Evolutionary conservation across 37 sponge, comb jelly and placozoan genomes (phyloP), one percentile per base, ranked within the genome.

Genomic region (Oscarella lobularis): DNA sequence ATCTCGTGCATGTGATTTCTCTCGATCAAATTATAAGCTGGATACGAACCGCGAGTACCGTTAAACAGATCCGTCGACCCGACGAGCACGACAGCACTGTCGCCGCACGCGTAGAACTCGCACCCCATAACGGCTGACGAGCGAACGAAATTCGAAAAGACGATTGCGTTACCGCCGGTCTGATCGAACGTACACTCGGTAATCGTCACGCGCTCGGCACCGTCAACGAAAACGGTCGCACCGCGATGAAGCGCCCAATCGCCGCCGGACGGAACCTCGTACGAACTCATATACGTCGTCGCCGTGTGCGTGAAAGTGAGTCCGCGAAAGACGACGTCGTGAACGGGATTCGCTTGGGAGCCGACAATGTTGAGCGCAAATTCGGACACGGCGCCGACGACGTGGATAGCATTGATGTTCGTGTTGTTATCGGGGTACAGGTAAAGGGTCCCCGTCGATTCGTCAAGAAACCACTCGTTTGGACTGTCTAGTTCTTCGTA

Each of bases 51-150:
- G 33, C 38, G 33, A 27, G 80, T 84, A 3, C 85, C 85, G 71
- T 84, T 78, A 14, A 79, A 80, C 31, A 80, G 40, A 9, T 79
- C 65, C 33, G 85, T n/a, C 9, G 35, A 38, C 33, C 90, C 90
- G 33, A 79, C 73, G 2, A 72, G 29, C 34, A 84, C 90, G 48
- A 89, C 85, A n/a, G 83, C 90, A 74, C 78, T 85, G 78, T 85
- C 84, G 38, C 87, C 87, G 41, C 71, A 79, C 70, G 66, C 79
- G 6, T 77, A 73, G 69, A 85, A 77, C 69, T 89, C 90, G 55
- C 78, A 79, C 3, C 71, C 39, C 34, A 75, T 38, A 29, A 89
- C 75, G 32, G 39, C 36, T 2, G 72, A 74, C 68, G 69, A 38
- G 9, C 85, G 79, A 9, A 75, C 76, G 48, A 80, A 84, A 20